Evolutionary conservation across 2,797 vertebrate species (phyloP), one percentile per base, ranked within the genome.

Genomic region (Enteromius viviparus): DNA sequence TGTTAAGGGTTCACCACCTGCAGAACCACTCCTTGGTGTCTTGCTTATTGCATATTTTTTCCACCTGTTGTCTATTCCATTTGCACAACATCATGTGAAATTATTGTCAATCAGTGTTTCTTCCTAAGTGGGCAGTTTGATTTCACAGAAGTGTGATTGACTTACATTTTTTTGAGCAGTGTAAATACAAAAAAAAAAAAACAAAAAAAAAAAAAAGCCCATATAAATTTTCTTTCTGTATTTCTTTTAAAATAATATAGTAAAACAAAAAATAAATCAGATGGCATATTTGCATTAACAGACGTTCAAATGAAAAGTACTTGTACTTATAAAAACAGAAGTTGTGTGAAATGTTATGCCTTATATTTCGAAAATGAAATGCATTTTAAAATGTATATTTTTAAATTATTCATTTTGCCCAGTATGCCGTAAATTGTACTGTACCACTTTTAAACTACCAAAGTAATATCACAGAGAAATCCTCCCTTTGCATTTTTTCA

Each of bases 401-500:
- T 37, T 17, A 2, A 0, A 37, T 40, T 55, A n/a, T 23, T 21
- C 21, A 11, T 15, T n/a, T 62, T 70, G 17, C 3, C 15, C 1
- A 80, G 21, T 42, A 42, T 42, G 34, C 21, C 10, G 37, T 40
- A 17, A 58, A 58, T 26, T 12, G 15, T 21, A 23, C 6, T 49
- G 3, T 29, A 29, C 26, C 42, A 42, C 5, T 14, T 66, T 19
- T 21, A 14, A 26, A 32, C 65, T 14, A 1, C 49, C 45, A 19
- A 34, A 23, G 7, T 42, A 34, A 4, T 68, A 45, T 26, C 40
- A 19, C 85, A 89, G 87, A 76, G 51, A 86, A 88, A 85, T 42
- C n/a, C 89, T 89, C 75, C 32, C 53, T 69, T 66, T 60, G 21
- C 86, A 93, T 93, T 91, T 88, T 91, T 89, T 45, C 85, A 91